Percentiles rank a stretch among this genome's conserved stretches.
phyloP scores from a whole-genome alignment of 2,888 invertebrate genomes.

The Caenorhabditis angaria region DNA sequence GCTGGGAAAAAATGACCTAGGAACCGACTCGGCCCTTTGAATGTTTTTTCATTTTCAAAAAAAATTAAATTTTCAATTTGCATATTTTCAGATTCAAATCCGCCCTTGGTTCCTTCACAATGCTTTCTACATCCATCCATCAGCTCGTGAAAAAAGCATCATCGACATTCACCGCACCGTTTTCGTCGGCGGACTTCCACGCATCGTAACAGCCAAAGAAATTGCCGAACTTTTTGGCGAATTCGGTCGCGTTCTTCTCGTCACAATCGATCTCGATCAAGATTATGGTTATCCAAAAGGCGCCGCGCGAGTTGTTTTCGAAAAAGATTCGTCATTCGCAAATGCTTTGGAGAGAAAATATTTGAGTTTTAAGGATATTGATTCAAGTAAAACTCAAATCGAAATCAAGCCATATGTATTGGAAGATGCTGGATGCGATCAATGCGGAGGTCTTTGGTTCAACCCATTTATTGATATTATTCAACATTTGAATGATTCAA shows the following conservation, averaged over 20 bases:
- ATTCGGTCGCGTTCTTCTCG: conserved; percentile 36
- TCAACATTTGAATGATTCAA: conserved; percentile 15
- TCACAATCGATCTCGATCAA: conserved; percentile 43
- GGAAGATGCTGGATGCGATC: conserved; percentile 43
- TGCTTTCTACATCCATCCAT: conserved; percentile 20
- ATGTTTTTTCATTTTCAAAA: too few relatives aligned
- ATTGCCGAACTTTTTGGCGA: conserved; percentile 26
- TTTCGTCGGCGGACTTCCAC: conserved; percentile 44
- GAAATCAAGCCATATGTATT: conserved; percentile 47
- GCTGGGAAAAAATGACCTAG: too few relatives aligned
- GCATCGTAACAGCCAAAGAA: conserved; percentile 40
- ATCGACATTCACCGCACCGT: conserved; percentile 41
- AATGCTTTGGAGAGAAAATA: conserved; percentile 25
- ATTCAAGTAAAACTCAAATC: conserved; percentile 41
- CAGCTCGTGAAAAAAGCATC: conserved; percentile 4
- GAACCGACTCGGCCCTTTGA: conserved; percentile 3
- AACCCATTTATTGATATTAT: conserved; percentile 33
- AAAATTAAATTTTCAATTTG: too few relatives aligned
- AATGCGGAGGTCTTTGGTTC: conserved; percentile 46
- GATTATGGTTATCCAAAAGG: conserved; percentile 47
- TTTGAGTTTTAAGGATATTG: conserved; percentile 32
- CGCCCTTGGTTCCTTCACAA: conserved; percentile 41
- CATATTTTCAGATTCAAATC: conserved; percentile 31
- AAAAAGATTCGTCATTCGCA: conserved; percentile 21
- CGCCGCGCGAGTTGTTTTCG: conserved; percentile 37